A percentile compares a stretch with the other conserved stretches of the same genome.
Conservation (phyloP, 2,113 vertebrate species). For the Chloropsis hardwickii region DNA sequence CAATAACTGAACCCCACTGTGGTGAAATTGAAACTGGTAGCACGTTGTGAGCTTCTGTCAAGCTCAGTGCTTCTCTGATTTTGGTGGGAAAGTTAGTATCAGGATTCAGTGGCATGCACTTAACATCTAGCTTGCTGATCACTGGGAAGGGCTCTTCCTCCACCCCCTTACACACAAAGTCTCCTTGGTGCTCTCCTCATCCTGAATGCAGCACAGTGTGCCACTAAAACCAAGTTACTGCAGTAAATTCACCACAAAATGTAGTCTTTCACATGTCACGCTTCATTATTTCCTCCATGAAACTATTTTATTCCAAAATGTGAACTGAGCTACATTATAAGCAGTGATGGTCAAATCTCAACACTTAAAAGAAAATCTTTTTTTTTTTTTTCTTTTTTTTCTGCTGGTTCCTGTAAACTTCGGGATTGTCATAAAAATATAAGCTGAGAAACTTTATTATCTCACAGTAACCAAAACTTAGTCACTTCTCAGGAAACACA, state of each 20-base stretch:
- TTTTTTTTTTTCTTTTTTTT: neutral
- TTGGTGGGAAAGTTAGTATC: neutral
- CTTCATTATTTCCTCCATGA: neutral
- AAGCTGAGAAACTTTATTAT: neutral
- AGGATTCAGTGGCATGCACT: neutral
- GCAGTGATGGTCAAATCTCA: neutral
- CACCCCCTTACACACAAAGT: neutral
- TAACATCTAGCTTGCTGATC: neutral
- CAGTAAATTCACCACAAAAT: neutral
- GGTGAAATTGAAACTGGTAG: neutral
- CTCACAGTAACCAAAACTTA: neutral
- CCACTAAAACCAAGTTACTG: neutral
- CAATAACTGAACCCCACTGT: neutral
- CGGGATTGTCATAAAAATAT: neutral
- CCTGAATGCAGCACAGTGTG: neutral
- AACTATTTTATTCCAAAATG: neutral
- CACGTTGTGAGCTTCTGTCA: neutral
- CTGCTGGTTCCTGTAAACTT: neutral
- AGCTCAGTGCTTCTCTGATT: neutral
- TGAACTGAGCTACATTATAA: neutral
- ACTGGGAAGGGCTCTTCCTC: neutral
- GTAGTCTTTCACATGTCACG: neutral
- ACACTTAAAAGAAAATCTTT: neutral
- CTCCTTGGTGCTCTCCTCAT: neutral
- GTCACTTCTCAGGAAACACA: neutral